A percentile compares a stretch with the other conserved stretches of the same genome.
These are phyloP conservation scores for Tenthredo notha DNA, from an alignment of 2,888 invertebrate species.

Conservation along the genomic window DNA sequence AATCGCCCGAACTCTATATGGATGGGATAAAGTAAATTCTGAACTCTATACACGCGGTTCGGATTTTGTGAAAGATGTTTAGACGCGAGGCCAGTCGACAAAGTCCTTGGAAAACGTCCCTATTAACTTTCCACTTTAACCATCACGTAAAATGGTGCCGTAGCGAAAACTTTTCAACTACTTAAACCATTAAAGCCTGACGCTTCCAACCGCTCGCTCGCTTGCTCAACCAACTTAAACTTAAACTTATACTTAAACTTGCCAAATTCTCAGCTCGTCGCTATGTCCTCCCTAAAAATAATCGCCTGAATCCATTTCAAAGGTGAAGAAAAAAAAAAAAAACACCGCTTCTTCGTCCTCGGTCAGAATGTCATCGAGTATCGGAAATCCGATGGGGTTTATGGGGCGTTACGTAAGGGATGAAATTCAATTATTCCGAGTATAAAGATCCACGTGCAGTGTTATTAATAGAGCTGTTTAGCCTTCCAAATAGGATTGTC, in stretches of 20 bases:
- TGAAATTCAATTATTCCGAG: neutral
- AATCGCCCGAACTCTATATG: neutral
- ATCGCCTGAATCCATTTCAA: neutral
- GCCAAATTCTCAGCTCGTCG: neutral
- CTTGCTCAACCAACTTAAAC: neutral
- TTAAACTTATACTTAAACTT: neutral
- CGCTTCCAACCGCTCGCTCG: neutral
- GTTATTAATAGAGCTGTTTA: conserved; percentile 50
- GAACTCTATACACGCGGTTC: neutral
- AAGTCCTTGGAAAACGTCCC: conserved; percentile 37
- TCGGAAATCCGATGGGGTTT: neutral
- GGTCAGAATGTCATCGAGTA: no score
- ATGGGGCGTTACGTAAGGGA: neutral
- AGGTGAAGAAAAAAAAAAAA: neutral
- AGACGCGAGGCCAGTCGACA: conserved; percentile 27
- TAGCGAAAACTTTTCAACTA: conserved; percentile 45
- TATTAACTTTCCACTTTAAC: conserved; percentile 37
- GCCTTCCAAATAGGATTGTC: conserved; percentile 39
- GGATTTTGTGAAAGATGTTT: neutral
- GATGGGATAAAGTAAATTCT: conserved; percentile 12
- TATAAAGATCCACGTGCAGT: neutral
- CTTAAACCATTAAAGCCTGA: conserved; percentile 39
- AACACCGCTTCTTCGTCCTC: no score
- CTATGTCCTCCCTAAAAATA: neutral
- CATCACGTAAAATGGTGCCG: conserved; percentile 23